Conservation (phyloP, 2,113 vertebrate species). For the Gasterosteus aculeatus region DNA sequence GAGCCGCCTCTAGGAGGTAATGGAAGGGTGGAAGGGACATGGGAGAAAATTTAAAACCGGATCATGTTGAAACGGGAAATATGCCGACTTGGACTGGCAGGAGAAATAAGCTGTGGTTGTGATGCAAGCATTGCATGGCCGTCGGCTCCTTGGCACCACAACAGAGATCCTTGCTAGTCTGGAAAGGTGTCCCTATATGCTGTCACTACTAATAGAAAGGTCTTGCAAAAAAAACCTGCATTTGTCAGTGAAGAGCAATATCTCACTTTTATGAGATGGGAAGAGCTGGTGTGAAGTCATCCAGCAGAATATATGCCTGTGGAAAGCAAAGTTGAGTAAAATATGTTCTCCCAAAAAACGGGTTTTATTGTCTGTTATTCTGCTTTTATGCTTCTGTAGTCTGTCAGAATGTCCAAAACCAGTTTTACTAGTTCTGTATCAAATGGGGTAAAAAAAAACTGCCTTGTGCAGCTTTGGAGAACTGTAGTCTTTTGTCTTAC, state of each 20-base stretch:
- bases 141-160: constrained; percentile 9
- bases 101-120: not conserved
- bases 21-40: not conserved
- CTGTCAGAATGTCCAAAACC: not conserved
- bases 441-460: not conserved
- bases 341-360: not conserved
- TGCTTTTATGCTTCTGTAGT: not conserved
- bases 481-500: too few relatives aligned
- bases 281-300: constrained; percentile 33
- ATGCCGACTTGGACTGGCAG: not conserved
- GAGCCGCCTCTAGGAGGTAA: constrained; percentile 25
- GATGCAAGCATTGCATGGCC: constrained; percentile 23
- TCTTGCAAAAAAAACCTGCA: constrained; percentile 26
- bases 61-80: constrained; percentile 3
- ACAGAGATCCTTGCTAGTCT: constrained; percentile 30
- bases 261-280: constrained; percentile 48
- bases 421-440: constrained; percentile 2
- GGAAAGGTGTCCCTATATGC: constrained; percentile 39
- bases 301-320: not conserved
- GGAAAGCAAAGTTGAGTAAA: constrained; percentile 24
- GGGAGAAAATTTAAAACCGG: constrained; percentile 23
- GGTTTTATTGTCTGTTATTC: not conserved
- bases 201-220: constrained; percentile 48
- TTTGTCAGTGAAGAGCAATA: constrained; percentile 46
- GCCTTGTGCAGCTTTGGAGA: not conserved